These are phyloP conservation scores for Scopus umbretta DNA, from an alignment of 2,113 vertebrate species.

Conservation along the genomic window DNA sequence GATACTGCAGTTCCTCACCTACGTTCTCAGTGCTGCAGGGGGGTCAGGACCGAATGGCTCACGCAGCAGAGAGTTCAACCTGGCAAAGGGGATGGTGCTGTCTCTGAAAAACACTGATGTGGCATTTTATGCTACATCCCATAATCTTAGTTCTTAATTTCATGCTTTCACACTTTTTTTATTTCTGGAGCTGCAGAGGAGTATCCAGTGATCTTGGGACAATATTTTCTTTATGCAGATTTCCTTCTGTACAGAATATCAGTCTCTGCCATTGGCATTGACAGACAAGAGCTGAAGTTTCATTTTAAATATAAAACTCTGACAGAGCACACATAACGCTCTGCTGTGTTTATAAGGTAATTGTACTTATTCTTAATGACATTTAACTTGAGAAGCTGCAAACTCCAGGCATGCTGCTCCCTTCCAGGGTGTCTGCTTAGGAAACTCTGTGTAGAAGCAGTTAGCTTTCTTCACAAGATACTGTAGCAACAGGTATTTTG, in stretches of 20 bases:
- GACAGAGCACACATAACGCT: neutral
- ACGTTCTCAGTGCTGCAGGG: neutral
- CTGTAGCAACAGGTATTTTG: neutral
- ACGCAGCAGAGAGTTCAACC: neutral
- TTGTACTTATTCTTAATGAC: neutral
- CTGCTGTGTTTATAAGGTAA: neutral
- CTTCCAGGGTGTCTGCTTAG: neutral
- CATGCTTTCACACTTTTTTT: neutral
- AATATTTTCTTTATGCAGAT: constrained; percentile 42
- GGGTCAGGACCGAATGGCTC: neutral
- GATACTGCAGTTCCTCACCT: neutral
- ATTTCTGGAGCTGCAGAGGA: neutral
- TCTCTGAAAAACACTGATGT: neutral
- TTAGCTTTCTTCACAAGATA: neutral
- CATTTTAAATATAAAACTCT: neutral
- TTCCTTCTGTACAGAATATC: neutral
- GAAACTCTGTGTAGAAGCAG: neutral
- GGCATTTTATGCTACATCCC: neutral
- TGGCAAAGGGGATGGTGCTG: neutral
- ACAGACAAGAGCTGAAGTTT: neutral
- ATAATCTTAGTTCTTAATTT: neutral
- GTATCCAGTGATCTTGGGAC: neutral
- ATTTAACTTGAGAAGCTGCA: neutral
- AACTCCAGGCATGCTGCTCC: neutral
- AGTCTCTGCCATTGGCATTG: neutral